Conservation (phyloP, 2,113 vertebrate species). For the Antennarius striatus region DNA sequence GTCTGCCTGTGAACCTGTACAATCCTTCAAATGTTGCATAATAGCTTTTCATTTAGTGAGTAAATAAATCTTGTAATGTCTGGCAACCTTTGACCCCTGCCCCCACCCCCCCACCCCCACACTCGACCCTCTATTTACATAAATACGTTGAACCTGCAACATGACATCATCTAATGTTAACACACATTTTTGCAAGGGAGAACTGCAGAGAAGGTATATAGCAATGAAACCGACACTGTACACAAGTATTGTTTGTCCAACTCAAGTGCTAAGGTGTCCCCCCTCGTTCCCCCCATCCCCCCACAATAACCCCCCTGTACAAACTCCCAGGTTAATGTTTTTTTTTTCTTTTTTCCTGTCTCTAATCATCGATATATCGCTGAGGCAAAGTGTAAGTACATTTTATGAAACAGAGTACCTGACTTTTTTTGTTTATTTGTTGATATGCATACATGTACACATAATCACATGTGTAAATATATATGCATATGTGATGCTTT, state of each 20-base stretch:
- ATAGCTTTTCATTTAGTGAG: conserved; percentile 93
- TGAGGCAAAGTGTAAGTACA: conserved; percentile 97
- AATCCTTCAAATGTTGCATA: conserved; percentile 98
- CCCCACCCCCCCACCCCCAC: conserved; percentile 67
- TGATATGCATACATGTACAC: conserved; percentile 80
- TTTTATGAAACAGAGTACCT: conserved; percentile 99
- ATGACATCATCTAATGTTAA: conserved; percentile 99
- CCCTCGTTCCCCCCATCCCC: conserved; percentile 48
- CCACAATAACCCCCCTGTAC: conserved; percentile 69
- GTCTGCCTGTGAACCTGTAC: conserved; percentile 92
- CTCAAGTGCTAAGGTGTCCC: conserved; percentile 92
- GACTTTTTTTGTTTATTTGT: conserved; percentile 85
- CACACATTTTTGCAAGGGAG: conserved; percentile 99
- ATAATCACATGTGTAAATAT: conserved; percentile 71
- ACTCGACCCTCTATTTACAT: conserved; percentile 92
- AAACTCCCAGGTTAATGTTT: conserved; percentile 79
- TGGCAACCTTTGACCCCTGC: conserved; percentile 87
- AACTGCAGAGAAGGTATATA: conserved; percentile 95
- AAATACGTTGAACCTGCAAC: conserved; percentile 99
- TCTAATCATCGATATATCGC: conserved; percentile 88
- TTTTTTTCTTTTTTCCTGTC: conserved; percentile 68
- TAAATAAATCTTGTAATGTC: conserved; percentile 89
- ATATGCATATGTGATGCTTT: conserved; percentile 79
- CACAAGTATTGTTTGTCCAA: conserved; percentile 90
- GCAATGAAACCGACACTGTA: conserved; percentile 97